Conservation (phyloP, 1,140 invertebrate species). For the Papilio polytes region DNA sequence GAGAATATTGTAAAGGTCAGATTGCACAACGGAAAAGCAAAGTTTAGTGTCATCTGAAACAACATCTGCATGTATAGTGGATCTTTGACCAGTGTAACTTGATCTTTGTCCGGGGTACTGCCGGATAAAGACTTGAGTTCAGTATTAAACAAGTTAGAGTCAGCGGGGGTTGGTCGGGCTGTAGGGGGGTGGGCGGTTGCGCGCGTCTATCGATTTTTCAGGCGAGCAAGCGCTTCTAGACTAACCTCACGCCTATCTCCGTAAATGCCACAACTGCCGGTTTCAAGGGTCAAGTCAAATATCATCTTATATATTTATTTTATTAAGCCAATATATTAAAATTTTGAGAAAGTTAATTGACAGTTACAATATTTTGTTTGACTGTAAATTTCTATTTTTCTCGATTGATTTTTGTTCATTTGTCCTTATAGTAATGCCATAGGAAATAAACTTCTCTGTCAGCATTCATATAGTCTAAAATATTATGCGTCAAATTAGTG, state of each 20-base stretch:
- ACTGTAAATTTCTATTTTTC: background rate
- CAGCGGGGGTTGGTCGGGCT: conserved; percentile 35
- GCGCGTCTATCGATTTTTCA: conserved; percentile 78
- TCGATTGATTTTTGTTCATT: no score
- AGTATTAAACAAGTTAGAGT: conserved; percentile 57
- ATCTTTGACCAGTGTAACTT: conserved; percentile 21
- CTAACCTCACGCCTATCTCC: conserved; percentile 55
- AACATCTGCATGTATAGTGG: conserved; percentile 12
- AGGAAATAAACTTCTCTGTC: background rate
- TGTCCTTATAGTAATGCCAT: no score
- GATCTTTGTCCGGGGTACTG: conserved; percentile 30
- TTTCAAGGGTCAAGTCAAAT: conserved; percentile 24
- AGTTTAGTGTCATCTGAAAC: conserved; percentile 1
- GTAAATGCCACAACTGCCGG: conserved; percentile 59
- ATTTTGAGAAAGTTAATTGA: no score
- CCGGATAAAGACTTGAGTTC: conserved; percentile 45
- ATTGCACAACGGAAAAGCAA: conserved; percentile 23
- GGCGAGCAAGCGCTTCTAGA: conserved; percentile 42
- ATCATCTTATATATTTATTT: background rate
- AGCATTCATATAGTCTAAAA: background rate
- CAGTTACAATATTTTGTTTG: no score
- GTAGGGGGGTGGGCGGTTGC: conserved; percentile 52
- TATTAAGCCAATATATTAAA: no score
- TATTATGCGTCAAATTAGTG: background rate
- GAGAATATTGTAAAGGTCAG: conserved; percentile 7